phyloP scores from a whole-genome alignment of 1,140 invertebrate genomes.

The Drosophila bipectinata region DNA sequence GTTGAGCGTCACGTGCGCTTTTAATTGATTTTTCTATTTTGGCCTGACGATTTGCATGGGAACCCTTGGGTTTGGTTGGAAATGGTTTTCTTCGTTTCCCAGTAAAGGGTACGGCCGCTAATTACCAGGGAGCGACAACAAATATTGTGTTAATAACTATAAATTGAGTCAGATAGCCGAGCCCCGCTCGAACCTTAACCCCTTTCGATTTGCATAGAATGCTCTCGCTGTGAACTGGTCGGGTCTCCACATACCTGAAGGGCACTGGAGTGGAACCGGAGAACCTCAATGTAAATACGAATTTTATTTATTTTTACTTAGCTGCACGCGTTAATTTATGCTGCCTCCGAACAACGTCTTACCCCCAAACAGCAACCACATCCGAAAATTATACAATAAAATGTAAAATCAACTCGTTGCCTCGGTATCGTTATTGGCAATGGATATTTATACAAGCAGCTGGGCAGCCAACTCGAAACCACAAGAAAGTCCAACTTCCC shows the following conservation, averaged over 20 bases:
- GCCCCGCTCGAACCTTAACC: constrained; percentile 55
- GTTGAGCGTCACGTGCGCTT: constrained; percentile 67
- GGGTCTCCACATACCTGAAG: constrained; percentile 46
- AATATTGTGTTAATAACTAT: constrained; percentile 78
- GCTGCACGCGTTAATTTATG: constrained; percentile 80
- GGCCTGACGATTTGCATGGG: constrained; percentile 69
- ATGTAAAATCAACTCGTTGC: constrained; percentile 72
- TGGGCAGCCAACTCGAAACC: constrained; percentile 48
- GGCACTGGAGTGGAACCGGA: constrained; percentile 52
- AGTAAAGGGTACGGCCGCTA: constrained; percentile 55
- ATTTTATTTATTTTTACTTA: constrained; percentile 78
- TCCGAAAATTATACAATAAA: constrained; percentile 82
- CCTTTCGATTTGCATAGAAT: constrained; percentile 75
- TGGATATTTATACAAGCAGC: constrained; percentile 73
- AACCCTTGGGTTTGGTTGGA: constrained; percentile 24
- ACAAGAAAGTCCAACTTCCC: constrained; percentile 59
- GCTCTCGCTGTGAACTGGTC: constrained; percentile 31
- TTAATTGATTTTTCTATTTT: constrained; percentile 67
- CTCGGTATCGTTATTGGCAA: constrained; percentile 49
- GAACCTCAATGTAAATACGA: constrained; percentile 67
- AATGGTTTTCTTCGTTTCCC: constrained; percentile 24
- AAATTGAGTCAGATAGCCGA: constrained; percentile 42
- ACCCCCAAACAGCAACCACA: constrained; percentile 57
- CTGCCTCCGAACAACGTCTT: constrained; percentile 42
- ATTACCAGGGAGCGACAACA: constrained; percentile 54